Conservation (phyloP, 2,888 invertebrate species). For the Xanthia togata region DNA sequence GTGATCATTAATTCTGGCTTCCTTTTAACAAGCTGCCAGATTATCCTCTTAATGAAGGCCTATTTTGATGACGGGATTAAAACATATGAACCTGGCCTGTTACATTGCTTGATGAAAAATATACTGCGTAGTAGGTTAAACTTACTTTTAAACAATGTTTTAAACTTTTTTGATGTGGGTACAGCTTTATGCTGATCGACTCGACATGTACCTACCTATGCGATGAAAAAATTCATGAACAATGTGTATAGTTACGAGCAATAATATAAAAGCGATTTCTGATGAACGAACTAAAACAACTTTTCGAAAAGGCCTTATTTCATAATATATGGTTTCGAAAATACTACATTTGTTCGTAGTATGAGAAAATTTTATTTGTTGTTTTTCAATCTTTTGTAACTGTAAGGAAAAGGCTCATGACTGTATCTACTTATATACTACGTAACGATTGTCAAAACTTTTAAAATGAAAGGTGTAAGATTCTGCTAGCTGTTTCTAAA, state of each 20-base stretch:
- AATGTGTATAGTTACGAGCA: background rate
- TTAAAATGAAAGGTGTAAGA: background rate
- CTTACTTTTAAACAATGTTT: background rate
- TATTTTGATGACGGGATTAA: slow-evolving; percentile 30
- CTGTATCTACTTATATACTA: no score
- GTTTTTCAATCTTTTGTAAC: background rate
- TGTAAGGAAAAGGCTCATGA: no score
- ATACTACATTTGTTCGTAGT: background rate
- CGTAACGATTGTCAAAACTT: background rate
- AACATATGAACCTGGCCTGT: background rate
- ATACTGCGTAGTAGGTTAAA: background rate
- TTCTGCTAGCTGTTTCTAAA: background rate
- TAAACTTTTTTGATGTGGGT: background rate
- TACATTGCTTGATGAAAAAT: background rate
- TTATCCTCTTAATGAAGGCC: slow-evolving; percentile 41
- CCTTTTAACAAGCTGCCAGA: slow-evolving; percentile 45
- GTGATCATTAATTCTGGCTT: slow-evolving; percentile 41
- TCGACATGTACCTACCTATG: background rate
- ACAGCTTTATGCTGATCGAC: background rate
- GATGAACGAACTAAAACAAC: no score
- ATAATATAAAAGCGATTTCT: background rate
- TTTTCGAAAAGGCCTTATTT: background rate
- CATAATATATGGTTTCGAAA: no score
- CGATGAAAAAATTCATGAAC: background rate
- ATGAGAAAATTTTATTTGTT: background rate